Base-by-base conservation (phyloP, 2,113 vertebrate species). In the Semnornis frantzii region DNA sequence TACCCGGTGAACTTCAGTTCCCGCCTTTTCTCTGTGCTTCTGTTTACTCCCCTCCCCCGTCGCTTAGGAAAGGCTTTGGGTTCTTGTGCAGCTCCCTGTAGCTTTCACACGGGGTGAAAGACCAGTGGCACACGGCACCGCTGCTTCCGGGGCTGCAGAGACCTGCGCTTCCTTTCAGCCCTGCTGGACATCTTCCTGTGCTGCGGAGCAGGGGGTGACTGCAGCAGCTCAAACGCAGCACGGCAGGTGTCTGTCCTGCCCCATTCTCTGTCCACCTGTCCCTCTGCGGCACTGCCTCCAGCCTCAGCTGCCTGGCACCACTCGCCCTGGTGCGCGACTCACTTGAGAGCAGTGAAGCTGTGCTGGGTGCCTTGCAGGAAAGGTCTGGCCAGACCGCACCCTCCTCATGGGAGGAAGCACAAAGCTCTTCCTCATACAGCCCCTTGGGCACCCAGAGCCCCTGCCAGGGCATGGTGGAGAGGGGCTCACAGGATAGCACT, bases 391-490 rank as follows among this genome's bases (percentile, higher is more conserved):
- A 1, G 30, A 42, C 70, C 44, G 17, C 1, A 2, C 12, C 8
- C 15, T 27, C 33, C 34, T 11, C 15, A 12, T 0, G 0, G 33
- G 33, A 64, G 20, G 39, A 69, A 44, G 42, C 42, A 21, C 0
- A 0, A 37, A 31, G 8, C 8, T 52, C 8, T 72, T 76, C 24
- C 14, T 79, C 20, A 12, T 62, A n/a, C 16, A 48, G 28, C 39
- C 12, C 37, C 0, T 0, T 5, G 46, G 42, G 31, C 0, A 2
- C 34, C 0, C 1, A 25, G 19, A 65, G 16, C 8, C 14, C 15
- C 31, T 8, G 7, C 16, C 0, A 0, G 15, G 12, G 34, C 30
- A 11, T 1, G 3, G 34, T 0, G 1, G 24, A 25, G 16, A 5
- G 7, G 37, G 9, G 28, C 13, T 68, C 16, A 8, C 9, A 39